These are phyloP conservation scores for Drosophila borealis DNA, from an alignment of 2,888 invertebrate genomes.

Conservation along the genomic window DNA sequence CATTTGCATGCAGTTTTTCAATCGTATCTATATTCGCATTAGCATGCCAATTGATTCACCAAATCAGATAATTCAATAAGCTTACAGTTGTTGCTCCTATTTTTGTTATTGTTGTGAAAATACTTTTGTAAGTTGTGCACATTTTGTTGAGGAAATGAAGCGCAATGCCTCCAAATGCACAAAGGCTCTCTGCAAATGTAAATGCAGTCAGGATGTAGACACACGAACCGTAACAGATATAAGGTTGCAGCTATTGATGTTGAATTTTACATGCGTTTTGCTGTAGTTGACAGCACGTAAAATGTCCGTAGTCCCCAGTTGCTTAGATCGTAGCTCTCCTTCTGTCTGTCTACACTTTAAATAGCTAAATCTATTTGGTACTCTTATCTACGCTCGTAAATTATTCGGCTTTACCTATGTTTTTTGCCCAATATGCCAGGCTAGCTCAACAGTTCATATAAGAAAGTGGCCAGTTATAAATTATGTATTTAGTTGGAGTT, in stretches of 20 bases:
- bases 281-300: constrained; percentile 15
- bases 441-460: constrained; percentile 15
- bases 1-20: constrained; percentile 62
- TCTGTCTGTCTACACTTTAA: constrained; percentile 20
- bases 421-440: constrained; percentile 39
- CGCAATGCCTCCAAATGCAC: constrained; percentile 33
- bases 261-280: constrained; percentile 12
- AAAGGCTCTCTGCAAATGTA: constrained; percentile 18
- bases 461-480: constrained; percentile 40
- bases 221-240: constrained; percentile 1
- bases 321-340: not conserved
- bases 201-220: constrained; percentile 1
- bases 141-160: constrained; percentile 52
- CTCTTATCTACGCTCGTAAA: constrained; percentile 18
- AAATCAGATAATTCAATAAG: constrained; percentile 75
- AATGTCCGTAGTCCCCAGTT: not conserved
- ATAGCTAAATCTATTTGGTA: constrained; percentile 27
- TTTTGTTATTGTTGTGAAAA: constrained; percentile 10
- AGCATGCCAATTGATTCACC: constrained; percentile 66
- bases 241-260: constrained; percentile 7
- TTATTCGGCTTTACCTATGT: constrained; percentile 23
- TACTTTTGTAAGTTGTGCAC: constrained; percentile 33
- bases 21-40: constrained; percentile 61
- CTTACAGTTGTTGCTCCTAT: constrained; percentile 35
- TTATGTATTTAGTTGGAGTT: constrained; percentile 55